Conservation (phyloP, 1,140 invertebrate genomes). For the Alviniconcha marisindica region DNA sequence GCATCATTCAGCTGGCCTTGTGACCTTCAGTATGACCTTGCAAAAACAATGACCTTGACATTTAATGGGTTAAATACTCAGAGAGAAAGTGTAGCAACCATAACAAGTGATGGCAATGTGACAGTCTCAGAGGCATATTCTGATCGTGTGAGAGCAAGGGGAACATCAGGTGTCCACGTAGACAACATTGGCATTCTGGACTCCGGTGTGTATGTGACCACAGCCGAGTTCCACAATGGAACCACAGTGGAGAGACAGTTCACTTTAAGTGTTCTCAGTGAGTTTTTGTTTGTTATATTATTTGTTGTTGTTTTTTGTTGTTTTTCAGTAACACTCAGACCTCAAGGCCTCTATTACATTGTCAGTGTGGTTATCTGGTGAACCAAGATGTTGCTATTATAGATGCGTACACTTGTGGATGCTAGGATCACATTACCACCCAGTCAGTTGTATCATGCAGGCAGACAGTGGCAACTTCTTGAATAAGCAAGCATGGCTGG, state of each 20-base stretch:
- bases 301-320: too few species aligned
- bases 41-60: constrained; percentile 1
- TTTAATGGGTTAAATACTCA: background rate
- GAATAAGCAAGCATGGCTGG: too few species aligned
- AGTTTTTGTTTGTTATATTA: background rate
- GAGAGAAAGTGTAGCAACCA: background rate
- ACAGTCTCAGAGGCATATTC: background rate
- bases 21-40: constrained; percentile 21
- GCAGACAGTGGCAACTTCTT: too few species aligned
- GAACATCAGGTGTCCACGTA: constrained; percentile 1
- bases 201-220: background rate
- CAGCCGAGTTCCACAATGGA: constrained; percentile 3
- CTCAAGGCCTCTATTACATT: too few species aligned
- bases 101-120: background rate
- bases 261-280: background rate
- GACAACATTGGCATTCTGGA: background rate
- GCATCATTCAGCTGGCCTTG: constrained; percentile 30
- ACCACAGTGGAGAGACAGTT: background rate
- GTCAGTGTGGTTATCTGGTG: too few species aligned
- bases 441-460: too few species aligned
- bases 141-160: background rate
- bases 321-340: too few species aligned
- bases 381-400: too few species aligned
- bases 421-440: too few species aligned
- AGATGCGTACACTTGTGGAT: too few species aligned